These are phyloP conservation scores for Crocuta crocuta DNA, from an alignment of 2,113 vertebrate genomes.

Conservation along the genomic window DNA sequence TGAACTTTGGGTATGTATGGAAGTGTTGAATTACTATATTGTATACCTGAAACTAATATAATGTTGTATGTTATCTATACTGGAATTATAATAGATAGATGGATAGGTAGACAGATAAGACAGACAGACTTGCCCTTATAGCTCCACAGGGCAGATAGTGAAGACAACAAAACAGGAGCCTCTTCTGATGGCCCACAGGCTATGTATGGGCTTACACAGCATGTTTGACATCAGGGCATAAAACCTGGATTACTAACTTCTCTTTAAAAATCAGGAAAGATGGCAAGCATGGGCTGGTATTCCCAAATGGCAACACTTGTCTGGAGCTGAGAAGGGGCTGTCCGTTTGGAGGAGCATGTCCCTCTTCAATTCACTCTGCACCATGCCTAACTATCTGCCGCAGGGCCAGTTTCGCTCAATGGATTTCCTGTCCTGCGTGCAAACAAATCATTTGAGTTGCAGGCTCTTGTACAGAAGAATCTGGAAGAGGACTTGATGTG, in stretches of 20 bases:
- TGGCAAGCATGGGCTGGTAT: background rate
- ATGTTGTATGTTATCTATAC: background rate
- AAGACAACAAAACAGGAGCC: background rate
- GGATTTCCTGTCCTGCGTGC: background rate
- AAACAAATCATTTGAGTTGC: background rate
- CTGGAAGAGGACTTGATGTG: background rate
- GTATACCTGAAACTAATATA: background rate
- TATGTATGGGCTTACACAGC: background rate
- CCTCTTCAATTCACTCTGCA: background rate
- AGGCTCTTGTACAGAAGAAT: background rate
- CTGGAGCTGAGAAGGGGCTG: background rate
- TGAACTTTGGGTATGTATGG: background rate
- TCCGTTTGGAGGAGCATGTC: background rate
- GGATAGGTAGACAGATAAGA: background rate
- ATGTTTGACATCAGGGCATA: background rate
- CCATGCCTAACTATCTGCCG: background rate
- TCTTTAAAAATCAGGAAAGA: constrained; percentile 49
- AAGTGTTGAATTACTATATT: background rate
- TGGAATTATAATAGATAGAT: background rate
- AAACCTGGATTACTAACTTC: background rate
- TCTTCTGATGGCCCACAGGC: background rate
- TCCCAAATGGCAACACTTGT: background rate
- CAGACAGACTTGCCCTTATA: background rate
- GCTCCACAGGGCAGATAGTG: background rate
- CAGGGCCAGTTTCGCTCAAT: background rate